A percentile compares a stretch with the other conserved stretches of the same genome.
Conservation (phyloP, 2,888 invertebrate species). For the Himalopsyche anomala region DNA sequence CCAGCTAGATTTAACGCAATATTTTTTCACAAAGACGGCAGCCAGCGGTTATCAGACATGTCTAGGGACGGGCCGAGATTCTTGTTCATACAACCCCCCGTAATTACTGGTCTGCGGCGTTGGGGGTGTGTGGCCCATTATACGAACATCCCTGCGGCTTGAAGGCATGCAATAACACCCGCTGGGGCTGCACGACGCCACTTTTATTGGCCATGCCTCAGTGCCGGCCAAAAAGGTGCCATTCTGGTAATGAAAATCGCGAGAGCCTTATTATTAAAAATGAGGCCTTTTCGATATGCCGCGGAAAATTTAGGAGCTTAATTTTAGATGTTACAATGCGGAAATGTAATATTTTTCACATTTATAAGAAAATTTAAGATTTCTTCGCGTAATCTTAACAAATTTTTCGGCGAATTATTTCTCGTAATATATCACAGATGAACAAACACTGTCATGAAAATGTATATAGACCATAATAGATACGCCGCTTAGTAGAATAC, state of each 20-base stretch:
- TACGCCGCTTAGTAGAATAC: too few relatives aligned
- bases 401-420: neutral
- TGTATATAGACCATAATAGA: too few relatives aligned
- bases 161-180: slow-evolving; percentile 56
- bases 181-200: slow-evolving; percentile 1
- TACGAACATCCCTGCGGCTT: slow-evolving; percentile 55
- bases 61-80: slow-evolving; percentile 34
- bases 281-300: slow-evolving; percentile 16
- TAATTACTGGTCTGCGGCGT: slow-evolving; percentile 33
- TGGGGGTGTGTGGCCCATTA: slow-evolving; percentile 51
- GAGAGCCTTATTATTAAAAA: slow-evolving; percentile 43
- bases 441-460: too few relatives aligned
- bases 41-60: slow-evolving; percentile 26
- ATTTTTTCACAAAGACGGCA: slow-evolving; percentile 8
- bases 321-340: neutral
- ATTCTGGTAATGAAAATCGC: slow-evolving; percentile 44
- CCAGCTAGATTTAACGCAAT: neutral
- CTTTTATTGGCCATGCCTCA: slow-evolving; percentile 31
- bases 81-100: slow-evolving; percentile 34
- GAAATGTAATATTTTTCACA: neutral
- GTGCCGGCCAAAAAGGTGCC: slow-evolving; percentile 32
- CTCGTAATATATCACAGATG: too few relatives aligned
- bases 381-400: neutral
- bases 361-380: neutral
- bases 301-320: slow-evolving; percentile 19